Evolutionary conservation across 2,113 vertebrate genomes (phyloP).

Genomic region (Ctenomys sociabilis): DNA sequence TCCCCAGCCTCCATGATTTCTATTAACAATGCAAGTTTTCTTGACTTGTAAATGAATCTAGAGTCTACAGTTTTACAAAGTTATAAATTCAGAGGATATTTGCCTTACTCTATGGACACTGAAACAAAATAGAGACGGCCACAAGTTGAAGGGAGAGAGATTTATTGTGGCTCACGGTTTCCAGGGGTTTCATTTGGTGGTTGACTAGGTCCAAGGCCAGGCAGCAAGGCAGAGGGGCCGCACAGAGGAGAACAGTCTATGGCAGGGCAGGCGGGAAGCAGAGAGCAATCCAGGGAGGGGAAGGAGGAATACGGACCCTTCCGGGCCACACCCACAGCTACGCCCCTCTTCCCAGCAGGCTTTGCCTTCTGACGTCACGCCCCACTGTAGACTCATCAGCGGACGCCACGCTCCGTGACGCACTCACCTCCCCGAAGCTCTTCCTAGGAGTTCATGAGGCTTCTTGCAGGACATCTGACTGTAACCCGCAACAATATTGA

Average conservation of each 20-base stretch:
- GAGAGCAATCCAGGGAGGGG: not conserved
- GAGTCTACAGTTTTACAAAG: slow-evolving; percentile 46
- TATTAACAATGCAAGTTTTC: slow-evolving; percentile 10
- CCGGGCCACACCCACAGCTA: not conserved
- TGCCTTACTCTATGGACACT: not conserved
- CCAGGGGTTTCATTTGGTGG: not conserved
- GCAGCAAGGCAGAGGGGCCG: not conserved
- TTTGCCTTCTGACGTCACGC: not conserved
- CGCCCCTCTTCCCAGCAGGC: not conserved
- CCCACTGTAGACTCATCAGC: not conserved
- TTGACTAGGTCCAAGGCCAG: not conserved
- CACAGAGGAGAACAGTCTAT: not conserved
- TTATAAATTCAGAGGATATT: not conserved
- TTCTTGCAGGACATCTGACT: not conserved
- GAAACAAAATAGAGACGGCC: not conserved
- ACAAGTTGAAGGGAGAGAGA: not conserved
- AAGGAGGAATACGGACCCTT: not conserved
- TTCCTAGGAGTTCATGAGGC: not conserved
- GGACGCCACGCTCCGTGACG: not conserved
- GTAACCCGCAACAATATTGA: not conserved
- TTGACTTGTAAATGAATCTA: slow-evolving; percentile 34
- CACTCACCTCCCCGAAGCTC: not conserved
- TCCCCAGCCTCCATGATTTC: not conserved
- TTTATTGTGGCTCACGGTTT: not conserved
- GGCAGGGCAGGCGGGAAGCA: not conserved